Base-by-base conservation (phyloP, 2,797 vertebrate species). In the Rhinella marina region DNA sequence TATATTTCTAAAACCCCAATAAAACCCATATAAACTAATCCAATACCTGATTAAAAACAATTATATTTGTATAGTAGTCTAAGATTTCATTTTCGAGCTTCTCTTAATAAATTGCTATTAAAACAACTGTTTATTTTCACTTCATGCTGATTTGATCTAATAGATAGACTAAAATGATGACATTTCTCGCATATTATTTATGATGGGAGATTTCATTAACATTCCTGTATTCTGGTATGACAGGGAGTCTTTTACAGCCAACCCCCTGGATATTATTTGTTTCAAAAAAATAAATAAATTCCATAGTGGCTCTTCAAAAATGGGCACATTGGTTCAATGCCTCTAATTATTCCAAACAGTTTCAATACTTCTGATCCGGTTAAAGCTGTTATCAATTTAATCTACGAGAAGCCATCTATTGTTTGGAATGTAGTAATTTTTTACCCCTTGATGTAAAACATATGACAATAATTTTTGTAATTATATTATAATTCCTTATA, bases 301-400 rank as follows among this genome's bases (percentile, higher is more conserved):
- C 77, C 85, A 86, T 72, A 70, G 77, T 70, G 52, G 23, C 54
- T 57, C 76, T 25, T 86, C 54, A 80, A 32, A 86, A 70, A 59
- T 25, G 50, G 77, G 76, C 52, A 72, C 54, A 27, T 86, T 52
- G 62, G 48, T 78, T 86, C 59, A 86, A 4, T 86, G 85, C 77
- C 84, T 92, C 89, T 91, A 90, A 92, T 79, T 89, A 88, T 90
- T 91, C 92, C 90, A 86, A 92, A 91, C 91, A 92, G 90, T 88
- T 93, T 90, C 90, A 91, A 92, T 93, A 91, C 90, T 93, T 92
- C 92, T 93, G 90, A 93, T 91, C 93, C 86, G 92, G 90, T 91
- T 83, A 81, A 90, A 88, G 79, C 88, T 94, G 93, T 92, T 91
- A 92, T 91, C 91, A 92, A 91, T 90, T 66, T 88, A 89, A 90